A percentile compares a stretch with the other conserved stretches of the same genome.
Conservation (phyloP, 2,113 vertebrate species). For the Thamnophis sirtalis region DNA sequence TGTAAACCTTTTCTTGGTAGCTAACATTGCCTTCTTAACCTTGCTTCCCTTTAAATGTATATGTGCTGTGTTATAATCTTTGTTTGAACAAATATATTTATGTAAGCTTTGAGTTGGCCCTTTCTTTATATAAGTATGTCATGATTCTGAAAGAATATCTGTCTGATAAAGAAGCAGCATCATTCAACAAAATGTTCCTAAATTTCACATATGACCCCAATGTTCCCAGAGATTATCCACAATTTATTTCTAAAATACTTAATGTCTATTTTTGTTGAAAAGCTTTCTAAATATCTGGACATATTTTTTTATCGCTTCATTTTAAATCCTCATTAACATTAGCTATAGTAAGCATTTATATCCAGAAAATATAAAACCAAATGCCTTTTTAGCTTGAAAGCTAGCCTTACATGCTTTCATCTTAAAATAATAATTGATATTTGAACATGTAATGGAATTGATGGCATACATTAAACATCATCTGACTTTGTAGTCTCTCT, state of each 20-base stretch:
- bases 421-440: neutral
- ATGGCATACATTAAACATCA: neutral
- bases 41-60: neutral
- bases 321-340: conserved; percentile 45
- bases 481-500: neutral
- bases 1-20: neutral
- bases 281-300: neutral
- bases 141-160: neutral
- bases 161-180: neutral
- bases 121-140: neutral
- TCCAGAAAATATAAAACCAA: conserved; percentile 42
- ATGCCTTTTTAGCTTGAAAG: neutral
- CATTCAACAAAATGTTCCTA: neutral
- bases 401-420: conserved; percentile 28
- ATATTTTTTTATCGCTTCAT: conserved; percentile 16
- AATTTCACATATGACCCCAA: neutral
- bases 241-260: neutral
- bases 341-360: conserved; percentile 44
- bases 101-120: neutral
- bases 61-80: neutral
- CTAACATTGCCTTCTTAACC: neutral
- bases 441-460: conserved; percentile 15
- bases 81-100: neutral
- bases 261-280: neutral
- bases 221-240: neutral